phyloP scores from a whole-genome alignment of 2,888 invertebrate genomes.

The Chouioia cunea region DNA sequence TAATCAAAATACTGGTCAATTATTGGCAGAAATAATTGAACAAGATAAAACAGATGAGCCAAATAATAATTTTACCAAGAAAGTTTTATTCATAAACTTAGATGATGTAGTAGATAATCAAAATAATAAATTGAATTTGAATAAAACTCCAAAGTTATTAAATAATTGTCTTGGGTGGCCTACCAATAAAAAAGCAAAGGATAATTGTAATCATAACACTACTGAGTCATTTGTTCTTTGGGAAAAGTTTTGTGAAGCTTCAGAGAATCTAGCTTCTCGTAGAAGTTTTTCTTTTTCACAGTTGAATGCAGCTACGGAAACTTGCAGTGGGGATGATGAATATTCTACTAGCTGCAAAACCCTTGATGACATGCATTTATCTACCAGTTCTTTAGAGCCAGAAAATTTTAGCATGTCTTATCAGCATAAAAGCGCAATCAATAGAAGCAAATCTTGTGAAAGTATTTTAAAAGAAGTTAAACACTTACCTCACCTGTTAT shows the following conservation, averaged over 20 bases:
- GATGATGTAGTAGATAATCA: constrained; percentile 4
- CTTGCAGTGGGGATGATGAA: constrained; percentile 43
- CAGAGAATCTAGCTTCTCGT: constrained; percentile 14
- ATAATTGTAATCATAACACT: constrained; percentile 35
- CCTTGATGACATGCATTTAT: constrained; percentile 40
- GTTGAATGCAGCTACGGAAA: constrained; percentile 25
- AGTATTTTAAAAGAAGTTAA: constrained; percentile 43
- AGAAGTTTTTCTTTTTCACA: constrained; percentile 39
- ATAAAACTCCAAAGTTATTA: background rate
- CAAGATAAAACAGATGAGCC: constrained; percentile 9
- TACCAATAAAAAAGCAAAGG: background rate
- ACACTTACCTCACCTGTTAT: constrained; percentile 43
- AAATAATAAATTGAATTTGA: constrained; percentile 9
- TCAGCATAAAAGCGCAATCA: background rate
- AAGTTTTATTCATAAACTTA: constrained; percentile 39
- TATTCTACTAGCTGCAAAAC: constrained; percentile 36
- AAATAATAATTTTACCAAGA: constrained; percentile 14
- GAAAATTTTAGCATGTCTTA: constrained; percentile 5
- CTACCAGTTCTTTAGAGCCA: background rate
- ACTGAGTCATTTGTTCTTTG: constrained; percentile 45
- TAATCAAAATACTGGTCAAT: constrained; percentile 9
- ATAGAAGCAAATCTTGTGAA: constrained; percentile 46
- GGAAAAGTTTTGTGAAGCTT: constrained; percentile 33
- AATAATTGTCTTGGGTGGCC: no score
- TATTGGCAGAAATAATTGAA: constrained; percentile 4